phyloP scores from a whole-genome alignment of 1,140 invertebrate species.

The Stratiolaelaps scimitus region DNA sequence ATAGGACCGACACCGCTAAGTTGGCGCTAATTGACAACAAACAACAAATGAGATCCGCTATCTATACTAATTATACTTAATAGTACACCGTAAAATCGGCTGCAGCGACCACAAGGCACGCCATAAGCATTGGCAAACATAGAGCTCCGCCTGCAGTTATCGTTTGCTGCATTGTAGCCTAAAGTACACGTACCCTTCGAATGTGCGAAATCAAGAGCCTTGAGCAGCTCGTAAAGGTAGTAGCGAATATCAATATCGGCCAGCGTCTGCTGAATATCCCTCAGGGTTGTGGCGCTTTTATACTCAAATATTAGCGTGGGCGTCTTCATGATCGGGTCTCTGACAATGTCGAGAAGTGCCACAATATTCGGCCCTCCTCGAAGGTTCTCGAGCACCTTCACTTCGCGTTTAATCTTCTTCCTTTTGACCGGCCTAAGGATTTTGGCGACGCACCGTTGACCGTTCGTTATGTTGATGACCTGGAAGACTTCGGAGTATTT shows the following conservation, averaged over 20 bases:
- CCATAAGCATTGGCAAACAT: too few relatives aligned
- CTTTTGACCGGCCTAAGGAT: conserved; percentile 99
- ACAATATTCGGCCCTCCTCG: conserved; percentile 97
- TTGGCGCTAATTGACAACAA: too few relatives aligned
- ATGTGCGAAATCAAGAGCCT: conserved; percentile 98
- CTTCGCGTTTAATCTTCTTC: conserved; percentile 99
- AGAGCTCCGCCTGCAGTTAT: not conserved
- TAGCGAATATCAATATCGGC: conserved; percentile 97
- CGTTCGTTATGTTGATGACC: conserved; percentile 91
- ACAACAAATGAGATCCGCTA: too few relatives aligned
- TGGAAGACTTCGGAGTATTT: conserved; percentile 99
- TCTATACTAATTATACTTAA: too few relatives aligned
- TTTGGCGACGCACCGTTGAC: conserved; percentile 99
- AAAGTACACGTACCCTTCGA: conserved; percentile 84
- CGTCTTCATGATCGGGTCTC: conserved; percentile 80
- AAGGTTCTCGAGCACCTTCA: conserved; percentile 98
- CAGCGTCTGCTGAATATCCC: conserved; percentile 85
- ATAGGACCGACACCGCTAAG: too few relatives aligned
- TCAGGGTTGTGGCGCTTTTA: conserved; percentile 99
- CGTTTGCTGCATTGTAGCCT: too few relatives aligned
- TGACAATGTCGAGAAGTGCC: conserved; percentile 88
- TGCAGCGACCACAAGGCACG: too few relatives aligned
- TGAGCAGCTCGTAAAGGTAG: conserved; percentile 75
- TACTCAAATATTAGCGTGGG: conserved; percentile 98
- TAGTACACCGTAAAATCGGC: too few relatives aligned